phyloP scores from a whole-genome alignment of 2,113 vertebrate species.

The Brachypodius melanocephalos region DNA sequence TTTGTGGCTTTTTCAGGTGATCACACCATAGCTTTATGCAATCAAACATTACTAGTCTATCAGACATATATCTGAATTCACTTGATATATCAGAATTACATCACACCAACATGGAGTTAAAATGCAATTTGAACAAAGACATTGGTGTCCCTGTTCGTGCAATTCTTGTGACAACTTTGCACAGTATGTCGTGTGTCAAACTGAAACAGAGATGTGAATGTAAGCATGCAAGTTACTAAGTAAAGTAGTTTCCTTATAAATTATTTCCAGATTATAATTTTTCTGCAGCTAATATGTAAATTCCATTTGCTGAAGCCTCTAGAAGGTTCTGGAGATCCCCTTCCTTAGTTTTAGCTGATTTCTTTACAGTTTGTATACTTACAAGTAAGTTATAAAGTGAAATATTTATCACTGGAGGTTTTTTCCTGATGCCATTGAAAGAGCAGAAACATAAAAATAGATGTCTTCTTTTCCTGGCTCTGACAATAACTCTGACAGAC shows the following conservation, averaged over 20 bases:
- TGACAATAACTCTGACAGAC: neutral
- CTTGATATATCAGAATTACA: neutral
- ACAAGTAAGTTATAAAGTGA: neutral
- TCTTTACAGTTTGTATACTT: neutral
- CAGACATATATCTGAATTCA: neutral
- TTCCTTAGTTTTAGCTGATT: neutral
- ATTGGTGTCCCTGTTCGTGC: fast-evolving
- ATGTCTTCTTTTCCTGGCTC: neutral
- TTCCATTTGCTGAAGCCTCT: neutral
- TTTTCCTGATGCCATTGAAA: neutral
- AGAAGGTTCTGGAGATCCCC: neutral
- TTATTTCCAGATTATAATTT: neutral
- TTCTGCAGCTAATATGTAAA: neutral
- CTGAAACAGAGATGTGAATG: neutral
- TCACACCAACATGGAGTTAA: neutral
- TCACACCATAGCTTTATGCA: neutral
- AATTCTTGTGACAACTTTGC: neutral
- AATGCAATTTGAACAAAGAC: neutral
- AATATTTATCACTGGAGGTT: neutral
- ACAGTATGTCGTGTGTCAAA: neutral
- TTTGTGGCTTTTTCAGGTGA: neutral
- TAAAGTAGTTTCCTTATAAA: neutral
- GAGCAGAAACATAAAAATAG: neutral
- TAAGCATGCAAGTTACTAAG: neutral
- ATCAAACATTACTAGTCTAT: neutral